Conservation (phyloP, 1,140 invertebrate species). For the Dreissena rostriformis region DNA sequence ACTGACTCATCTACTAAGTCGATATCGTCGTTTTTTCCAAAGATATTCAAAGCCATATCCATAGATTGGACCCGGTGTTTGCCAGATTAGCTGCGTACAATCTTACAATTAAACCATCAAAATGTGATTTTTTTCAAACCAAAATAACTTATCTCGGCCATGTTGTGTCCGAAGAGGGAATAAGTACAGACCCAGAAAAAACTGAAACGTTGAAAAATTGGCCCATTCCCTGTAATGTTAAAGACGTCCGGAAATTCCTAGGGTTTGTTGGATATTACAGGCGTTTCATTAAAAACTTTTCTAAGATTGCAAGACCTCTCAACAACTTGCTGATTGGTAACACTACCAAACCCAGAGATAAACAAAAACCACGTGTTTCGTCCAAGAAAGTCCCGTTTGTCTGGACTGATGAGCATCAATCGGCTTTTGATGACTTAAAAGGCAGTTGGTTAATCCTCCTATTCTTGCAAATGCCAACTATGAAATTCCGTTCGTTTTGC, state of each 20-base stretch:
- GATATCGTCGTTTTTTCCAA: conserved; percentile 46
- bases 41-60: conserved; percentile 9
- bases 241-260: conserved; percentile 61
- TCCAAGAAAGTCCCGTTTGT: conserved; percentile 14
- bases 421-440: conserved; percentile 39
- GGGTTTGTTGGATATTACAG: conserved; percentile 66
- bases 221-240: neutral
- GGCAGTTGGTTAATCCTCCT: conserved; percentile 22
- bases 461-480: conserved; percentile 52
- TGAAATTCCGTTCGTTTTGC: conserved; percentile 33
- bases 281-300: conserved; percentile 64
- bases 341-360: neutral
- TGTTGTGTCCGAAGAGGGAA: conserved; percentile 25
- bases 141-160: conserved; percentile 22
- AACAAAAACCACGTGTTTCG: neutral
- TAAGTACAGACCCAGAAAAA: conserved; percentile 12
- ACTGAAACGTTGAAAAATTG: conserved; percentile 17
- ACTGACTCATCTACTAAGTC: conserved; percentile 43
- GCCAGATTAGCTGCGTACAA: neutral
- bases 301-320: conserved; percentile 43
- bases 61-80: conserved; percentile 20
- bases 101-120: conserved; percentile 35
- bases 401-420: conserved; percentile 21
- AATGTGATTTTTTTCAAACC: conserved; percentile 45
- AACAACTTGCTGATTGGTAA: conserved; percentile 36